These are phyloP conservation scores for Himantopus leucocephalus DNA, from an alignment of 2,113 vertebrate genomes.

Conservation along the genomic window DNA sequence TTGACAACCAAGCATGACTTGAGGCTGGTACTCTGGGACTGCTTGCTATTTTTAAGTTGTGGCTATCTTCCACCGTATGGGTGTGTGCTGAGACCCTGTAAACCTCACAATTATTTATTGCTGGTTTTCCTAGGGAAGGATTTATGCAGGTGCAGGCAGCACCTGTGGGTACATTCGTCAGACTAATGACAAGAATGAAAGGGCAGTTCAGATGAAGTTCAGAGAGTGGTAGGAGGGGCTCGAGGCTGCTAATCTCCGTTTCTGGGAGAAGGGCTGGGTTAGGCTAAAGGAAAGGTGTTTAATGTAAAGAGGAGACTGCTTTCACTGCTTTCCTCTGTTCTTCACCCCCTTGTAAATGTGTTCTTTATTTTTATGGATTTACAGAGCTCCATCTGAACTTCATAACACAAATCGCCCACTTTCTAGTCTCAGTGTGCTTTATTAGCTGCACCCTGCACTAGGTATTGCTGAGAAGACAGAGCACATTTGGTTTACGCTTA, in stretches of 20 bases:
- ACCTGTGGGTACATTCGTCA: neutral
- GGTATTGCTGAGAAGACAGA: neutral
- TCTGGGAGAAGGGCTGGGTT: neutral
- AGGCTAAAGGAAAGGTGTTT: neutral
- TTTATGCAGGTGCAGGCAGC: neutral
- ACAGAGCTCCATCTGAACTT: neutral
- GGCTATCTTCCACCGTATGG: accelerated
- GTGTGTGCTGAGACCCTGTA: neutral
- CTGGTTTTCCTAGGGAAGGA: neutral
- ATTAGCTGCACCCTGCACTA: neutral
- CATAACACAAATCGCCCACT: accelerated
- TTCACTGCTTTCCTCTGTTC: neutral
- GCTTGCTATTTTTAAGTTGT: neutral
- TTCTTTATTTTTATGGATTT: neutral
- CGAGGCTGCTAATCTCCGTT: neutral
- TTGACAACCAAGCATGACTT: neutral
- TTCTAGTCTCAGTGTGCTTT: neutral
- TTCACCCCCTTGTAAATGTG: accelerated
- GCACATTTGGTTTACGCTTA: neutral
- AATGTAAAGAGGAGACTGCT: neutral
- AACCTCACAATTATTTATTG: neutral
- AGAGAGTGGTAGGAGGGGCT: neutral
- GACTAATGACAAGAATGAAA: neutral
- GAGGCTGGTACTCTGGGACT: neutral
- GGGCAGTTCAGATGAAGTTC: neutral